Base-by-base conservation (phyloP, 1,140 invertebrate genomes). In the Ganaspis sp. region DNA sequence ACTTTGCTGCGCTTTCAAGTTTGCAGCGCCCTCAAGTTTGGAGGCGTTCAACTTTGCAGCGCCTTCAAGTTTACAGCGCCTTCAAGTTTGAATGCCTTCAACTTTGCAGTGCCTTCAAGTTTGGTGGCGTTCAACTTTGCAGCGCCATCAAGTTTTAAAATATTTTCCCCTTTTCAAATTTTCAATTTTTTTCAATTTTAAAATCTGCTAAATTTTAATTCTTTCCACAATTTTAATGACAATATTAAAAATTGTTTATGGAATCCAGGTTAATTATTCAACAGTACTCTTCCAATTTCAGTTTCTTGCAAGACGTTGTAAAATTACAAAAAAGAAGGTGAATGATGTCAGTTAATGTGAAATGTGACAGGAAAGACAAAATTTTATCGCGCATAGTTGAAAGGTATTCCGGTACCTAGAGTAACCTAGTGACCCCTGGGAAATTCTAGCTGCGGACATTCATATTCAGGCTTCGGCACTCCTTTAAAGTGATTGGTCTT, bases 391-490 rank as follows among this genome's bases (percentile, higher is more conserved):
- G 11, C 11, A 34, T 5, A 29, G 15, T 64, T 34, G 53, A 58
- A 11, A 58, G 53, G 53, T 58, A 23, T 58, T 23, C 53, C 53
- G 17, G 53, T 17, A 64, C 58, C 58, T 64, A 64, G 23, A n/a
- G 58, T 64, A 64, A 64, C 58, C 58, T 12, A 29, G 58, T 64
- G 58, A 64, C 58, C 58, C 58, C 58, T 64, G 58, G 58, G 58
- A 64, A 64, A 64, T 64, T 64, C 58, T 29, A 64, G 11, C 15
- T 64, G 15, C 58, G 21, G 23, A 29, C 23, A 64, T 64, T 26
- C 58, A 64, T 64, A 64, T 29, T 64, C 58, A 64, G 58, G 58
- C 23, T 64, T 64, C 58, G 58, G 58, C 58, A 64, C 58, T 64
- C 58, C 58, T 26, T 64, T 26, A 64, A 64, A 29, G 58, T 64